phyloP scores from a whole-genome alignment of 2,797 vertebrate genomes.

The Ceryle rudis region DNA sequence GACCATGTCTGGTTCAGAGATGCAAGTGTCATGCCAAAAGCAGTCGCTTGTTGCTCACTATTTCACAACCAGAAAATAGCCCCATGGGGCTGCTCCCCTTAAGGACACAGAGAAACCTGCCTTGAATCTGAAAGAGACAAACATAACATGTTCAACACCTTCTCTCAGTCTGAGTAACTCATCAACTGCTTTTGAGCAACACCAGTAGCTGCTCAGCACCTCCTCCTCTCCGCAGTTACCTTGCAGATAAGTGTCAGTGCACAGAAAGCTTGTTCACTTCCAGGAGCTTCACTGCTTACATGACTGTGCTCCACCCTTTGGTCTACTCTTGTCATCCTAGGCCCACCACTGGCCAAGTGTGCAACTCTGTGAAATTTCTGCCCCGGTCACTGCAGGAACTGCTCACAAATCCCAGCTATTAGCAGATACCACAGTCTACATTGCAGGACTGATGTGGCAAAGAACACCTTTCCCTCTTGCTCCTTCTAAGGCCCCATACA shows the following conservation, averaged over 20 bases:
- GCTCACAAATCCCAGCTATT: not conserved
- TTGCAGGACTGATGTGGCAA: not conserved
- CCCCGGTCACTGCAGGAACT: not conserved
- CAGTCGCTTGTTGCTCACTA: not conserved
- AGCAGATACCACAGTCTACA: not conserved
- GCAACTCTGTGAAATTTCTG: not conserved
- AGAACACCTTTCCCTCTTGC: not conserved
- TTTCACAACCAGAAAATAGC: not conserved
- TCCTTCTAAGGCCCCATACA: not conserved
- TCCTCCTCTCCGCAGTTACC: not conserved
- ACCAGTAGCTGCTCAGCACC: not conserved
- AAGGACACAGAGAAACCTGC: not conserved
- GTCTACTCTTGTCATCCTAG: not conserved
- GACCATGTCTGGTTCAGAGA: not conserved
- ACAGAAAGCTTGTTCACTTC: not conserved
- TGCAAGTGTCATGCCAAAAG: not conserved
- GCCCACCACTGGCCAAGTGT: not conserved
- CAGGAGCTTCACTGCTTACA: not conserved
- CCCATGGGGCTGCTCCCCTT: not conserved
- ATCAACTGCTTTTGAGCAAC: not conserved
- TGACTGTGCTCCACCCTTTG: not conserved
- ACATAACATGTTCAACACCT: accelerated
- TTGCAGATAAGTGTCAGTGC: not conserved
- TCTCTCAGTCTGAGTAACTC: not conserved
- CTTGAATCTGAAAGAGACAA: not conserved